Base-by-base conservation (phyloP, 2,797 vertebrate species). In the Enoplosus armatus region DNA sequence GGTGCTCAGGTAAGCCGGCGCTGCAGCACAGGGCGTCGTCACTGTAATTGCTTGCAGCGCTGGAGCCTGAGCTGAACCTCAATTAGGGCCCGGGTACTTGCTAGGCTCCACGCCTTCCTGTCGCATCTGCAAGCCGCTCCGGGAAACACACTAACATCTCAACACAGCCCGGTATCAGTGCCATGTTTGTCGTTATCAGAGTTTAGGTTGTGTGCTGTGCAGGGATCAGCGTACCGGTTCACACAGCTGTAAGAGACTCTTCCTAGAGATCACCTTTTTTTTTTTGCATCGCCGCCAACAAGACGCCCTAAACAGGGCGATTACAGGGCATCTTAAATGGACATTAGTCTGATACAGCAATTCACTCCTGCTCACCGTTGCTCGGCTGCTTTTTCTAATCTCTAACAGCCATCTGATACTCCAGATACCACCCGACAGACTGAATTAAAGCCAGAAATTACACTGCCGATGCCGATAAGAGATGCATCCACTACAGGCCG, bases 11-110 rank as follows among this genome's bases (percentile, higher is more conserved):
- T 84, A 82, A 0, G 60, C 60, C 59, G 14, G 54, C 22, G 35
- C 73, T 59, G 82, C 80, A 72, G 74, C 83, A 39, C 60, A 61
- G 48, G 70, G 78, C 87, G 72, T 83, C 78, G 71, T 84, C 86
- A 53, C 84, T 85, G 80, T 93, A 93, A 93, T 94, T 93, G 88
- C 91, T 89, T 87, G 84, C 83, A 87, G 88, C 51, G 80, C 75
- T 22, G 76, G 65, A 84, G 85, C 91, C 84, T 90, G 85, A 92
- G 86, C 89, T 87, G 92, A 93, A 93, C 84, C 75, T 92, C 87
- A 92, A 94, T 94, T 91, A 93, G 62, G 71, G 79, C 55, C 47
- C 1, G 47, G 74, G 65, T 88, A 62, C 77, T 86, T 83, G 87
- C 79, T 77, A 79, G 75, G 78, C 83, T 82, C 54, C 89, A 62